These are phyloP conservation scores for Apteryx owenii DNA, from an alignment of 2,113 vertebrate species.

Conservation along the genomic window DNA sequence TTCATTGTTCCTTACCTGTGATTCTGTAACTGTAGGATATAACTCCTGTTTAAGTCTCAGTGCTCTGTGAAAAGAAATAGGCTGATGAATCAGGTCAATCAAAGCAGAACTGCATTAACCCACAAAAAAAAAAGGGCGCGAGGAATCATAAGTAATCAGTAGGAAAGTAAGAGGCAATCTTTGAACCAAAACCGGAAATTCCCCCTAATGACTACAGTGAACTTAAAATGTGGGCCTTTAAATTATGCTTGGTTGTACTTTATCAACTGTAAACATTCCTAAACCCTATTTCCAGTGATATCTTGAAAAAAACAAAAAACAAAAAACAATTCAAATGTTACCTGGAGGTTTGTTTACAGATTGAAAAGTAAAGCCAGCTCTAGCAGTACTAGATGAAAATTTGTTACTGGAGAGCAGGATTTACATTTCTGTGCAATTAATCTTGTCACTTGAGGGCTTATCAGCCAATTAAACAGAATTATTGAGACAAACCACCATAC, in stretches of 20 bases:
- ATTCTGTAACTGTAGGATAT: background rate
- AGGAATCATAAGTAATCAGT: background rate
- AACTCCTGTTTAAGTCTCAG: background rate
- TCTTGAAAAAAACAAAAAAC: background rate
- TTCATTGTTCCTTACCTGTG: background rate
- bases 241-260: background rate
- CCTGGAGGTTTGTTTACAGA: background rate
- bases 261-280: background rate
- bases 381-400: background rate
- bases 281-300: background rate
- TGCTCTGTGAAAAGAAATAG: background rate
- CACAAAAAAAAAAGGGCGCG: no score
- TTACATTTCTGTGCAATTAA: background rate
- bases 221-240: no score
- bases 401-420: background rate
- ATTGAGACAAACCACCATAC: background rate
- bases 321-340: background rate
- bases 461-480: background rate
- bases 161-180: background rate
- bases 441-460: slow-evolving; percentile 6
- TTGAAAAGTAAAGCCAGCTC: background rate
- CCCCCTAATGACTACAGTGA: no score
- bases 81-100: background rate
- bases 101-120: background rate
- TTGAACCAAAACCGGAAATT: no score